Percentiles rank a stretch among this genome's conserved stretches.
These are phyloP conservation scores for Tenebrio molitor DNA, from an alignment of 1,140 invertebrate genomes.

Conservation along the genomic window DNA sequence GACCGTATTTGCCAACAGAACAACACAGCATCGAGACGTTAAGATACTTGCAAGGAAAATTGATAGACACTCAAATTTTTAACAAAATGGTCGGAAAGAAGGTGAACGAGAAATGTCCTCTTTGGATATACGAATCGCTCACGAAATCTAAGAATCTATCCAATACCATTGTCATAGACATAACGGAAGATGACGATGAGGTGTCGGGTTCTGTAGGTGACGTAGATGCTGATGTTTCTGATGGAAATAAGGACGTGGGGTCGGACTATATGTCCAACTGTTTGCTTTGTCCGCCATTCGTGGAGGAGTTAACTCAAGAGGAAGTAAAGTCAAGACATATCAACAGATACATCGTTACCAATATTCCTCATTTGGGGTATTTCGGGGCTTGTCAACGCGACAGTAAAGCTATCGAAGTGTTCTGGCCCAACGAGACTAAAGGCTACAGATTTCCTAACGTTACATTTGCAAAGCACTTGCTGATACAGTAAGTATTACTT, in stretches of 20 bases:
- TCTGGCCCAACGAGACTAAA: conserved; percentile 58
- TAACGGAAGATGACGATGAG: conserved; percentile 16
- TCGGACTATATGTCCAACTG: no score
- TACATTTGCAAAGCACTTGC: conserved; percentile 45
- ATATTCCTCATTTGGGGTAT: conserved; percentile 59
- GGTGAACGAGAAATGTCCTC: not conserved
- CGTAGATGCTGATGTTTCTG: conserved; percentile 6
- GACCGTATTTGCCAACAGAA: conserved; percentile 54
- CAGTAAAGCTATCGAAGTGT: conserved; percentile 53
- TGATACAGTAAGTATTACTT: conserved; percentile 17
- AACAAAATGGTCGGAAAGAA: conserved; percentile 50
- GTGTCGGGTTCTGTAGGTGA: not conserved
- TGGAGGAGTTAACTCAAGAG: conserved; percentile 39
- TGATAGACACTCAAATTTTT: conserved; percentile 53
- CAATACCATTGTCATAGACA: conserved; percentile 40
- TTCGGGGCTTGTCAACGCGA: conserved; percentile 54
- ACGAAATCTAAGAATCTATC: not conserved
- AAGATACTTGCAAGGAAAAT: conserved; percentile 53
- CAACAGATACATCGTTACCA: conserved; percentile 57
- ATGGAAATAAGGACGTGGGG: conserved; percentile 36
- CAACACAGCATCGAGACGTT: conserved; percentile 56
- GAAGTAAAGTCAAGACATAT: not conserved
- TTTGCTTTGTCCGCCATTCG: conserved; percentile 31
- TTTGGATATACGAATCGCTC: conserved; percentile 29
- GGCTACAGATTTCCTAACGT: conserved; percentile 55